Percentiles rank a stretch among this genome's conserved stretches.
These are phyloP conservation scores for Clytia hemisphaerica DNA, from an alignment of 30 jellyfish, hydroid and myxozoan species.

Conservation along the genomic window DNA sequence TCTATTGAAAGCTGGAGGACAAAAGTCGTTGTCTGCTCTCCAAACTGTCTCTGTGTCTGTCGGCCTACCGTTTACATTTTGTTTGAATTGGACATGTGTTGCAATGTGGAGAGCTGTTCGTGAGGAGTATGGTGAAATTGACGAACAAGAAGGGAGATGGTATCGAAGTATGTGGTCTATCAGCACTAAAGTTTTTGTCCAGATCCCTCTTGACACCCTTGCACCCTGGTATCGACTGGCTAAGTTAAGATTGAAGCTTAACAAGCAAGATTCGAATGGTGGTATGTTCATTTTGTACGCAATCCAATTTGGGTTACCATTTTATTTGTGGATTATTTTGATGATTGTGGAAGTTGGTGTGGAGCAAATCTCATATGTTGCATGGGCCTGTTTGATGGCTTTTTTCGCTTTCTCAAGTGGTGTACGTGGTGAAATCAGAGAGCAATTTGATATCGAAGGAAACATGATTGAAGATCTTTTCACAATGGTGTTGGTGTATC, in stretches of 20 bases:
- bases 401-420: constrained; percentile 64
- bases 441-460: constrained; percentile 49
- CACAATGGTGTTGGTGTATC: constrained; percentile 60
- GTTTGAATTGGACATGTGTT: constrained; percentile 79
- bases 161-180: constrained; percentile 44
- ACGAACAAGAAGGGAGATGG: constrained; percentile 44
- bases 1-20: constrained; percentile 75
- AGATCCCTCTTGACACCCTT: too few species aligned
- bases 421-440: constrained; percentile 53
- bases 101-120: constrained; percentile 90
- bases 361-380: constrained; percentile 64
- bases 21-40: constrained; percentile 55
- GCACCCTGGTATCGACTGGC: too few species aligned
- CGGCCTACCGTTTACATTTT: constrained; percentile 73
- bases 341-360: constrained; percentile 52
- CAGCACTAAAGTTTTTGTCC: constrained; percentile 4
- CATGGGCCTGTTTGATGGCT: constrained; percentile 48
- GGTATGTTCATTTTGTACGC: constrained; percentile 3
- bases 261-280: too few species aligned
- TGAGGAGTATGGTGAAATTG: constrained; percentile 75
- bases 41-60: constrained; percentile 82
- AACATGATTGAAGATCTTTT: constrained; percentile 82
- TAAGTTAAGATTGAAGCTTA: too few species aligned
- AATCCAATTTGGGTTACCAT: constrained; percentile 25
- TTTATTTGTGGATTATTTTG: constrained; percentile 61